These are phyloP conservation scores for Lasioglossum villosulum DNA, from an alignment of 2,888 invertebrate genomes.

Conservation along the genomic window DNA sequence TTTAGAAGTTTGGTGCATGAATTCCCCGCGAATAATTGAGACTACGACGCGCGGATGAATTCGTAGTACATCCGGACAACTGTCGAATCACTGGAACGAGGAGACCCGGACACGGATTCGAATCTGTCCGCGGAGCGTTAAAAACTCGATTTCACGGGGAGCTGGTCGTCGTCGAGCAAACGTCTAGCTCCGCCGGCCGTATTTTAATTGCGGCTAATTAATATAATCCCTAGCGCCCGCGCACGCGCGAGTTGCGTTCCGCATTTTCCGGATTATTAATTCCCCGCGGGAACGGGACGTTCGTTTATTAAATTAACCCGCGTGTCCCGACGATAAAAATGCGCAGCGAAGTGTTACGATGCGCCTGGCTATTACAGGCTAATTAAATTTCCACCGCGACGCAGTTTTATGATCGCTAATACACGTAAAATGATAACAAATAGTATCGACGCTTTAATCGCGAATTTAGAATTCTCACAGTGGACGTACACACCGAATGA, in stretches of 20 bases:
- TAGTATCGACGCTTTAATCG: neutral
- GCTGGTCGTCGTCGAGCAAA: neutral
- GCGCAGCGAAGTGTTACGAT: slow-evolving; percentile 19
- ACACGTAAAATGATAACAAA: slow-evolving; percentile 4
- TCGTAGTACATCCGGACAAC: neutral
- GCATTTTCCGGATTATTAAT: slow-evolving; percentile 48
- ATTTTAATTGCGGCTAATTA: slow-evolving; percentile 51
- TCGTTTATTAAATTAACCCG: slow-evolving; percentile 53
- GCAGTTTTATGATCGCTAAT: slow-evolving; percentile 31
- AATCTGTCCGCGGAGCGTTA: neutral
- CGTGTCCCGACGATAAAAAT: slow-evolving; percentile 31
- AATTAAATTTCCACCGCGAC: slow-evolving; percentile 40
- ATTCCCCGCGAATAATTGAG: neutral
- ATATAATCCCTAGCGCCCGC: slow-evolving; percentile 31
- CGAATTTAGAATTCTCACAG: neutral
- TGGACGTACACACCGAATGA: too few species aligned
- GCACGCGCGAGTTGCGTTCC: slow-evolving; percentile 9
- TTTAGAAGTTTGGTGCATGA: neutral
- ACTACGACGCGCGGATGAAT: neutral
- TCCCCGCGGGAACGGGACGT: slow-evolving; percentile 8
- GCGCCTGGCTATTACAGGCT: slow-evolving; percentile 35
- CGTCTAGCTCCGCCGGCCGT: neutral
- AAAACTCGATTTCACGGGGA: slow-evolving; percentile 9
- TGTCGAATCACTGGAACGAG: slow-evolving; percentile 7
- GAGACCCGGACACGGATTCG: neutral